These are phyloP conservation scores for Rousettus madagascariensis DNA, from an alignment of 2,797 vertebrate species.

Conservation along the genomic window DNA sequence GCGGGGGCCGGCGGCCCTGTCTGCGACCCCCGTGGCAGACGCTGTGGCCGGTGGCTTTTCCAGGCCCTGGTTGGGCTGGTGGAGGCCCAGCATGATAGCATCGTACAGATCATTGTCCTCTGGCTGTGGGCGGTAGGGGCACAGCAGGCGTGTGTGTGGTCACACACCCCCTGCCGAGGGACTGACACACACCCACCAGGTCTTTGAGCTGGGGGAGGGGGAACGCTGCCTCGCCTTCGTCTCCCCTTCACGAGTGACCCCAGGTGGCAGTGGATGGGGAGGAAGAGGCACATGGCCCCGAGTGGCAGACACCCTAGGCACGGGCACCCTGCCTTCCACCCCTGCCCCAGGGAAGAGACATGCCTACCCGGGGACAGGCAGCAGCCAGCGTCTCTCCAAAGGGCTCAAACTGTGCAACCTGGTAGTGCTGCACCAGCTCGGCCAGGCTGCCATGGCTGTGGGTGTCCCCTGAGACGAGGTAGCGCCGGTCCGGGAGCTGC, in stretches of 20 bases:
- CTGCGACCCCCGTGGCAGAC: accelerated
- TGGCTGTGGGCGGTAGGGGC: slow-evolving; percentile 67
- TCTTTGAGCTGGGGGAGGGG: not conserved
- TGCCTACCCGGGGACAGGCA: slow-evolving; percentile 85
- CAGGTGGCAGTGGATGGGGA: not conserved
- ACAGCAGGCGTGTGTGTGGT: not conserved
- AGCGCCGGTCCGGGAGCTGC: slow-evolving; percentile 85
- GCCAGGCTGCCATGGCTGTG: slow-evolving; percentile 83
- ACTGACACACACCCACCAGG: not conserved
- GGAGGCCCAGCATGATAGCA: slow-evolving; percentile 76
- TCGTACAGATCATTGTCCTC: slow-evolving; percentile 86
- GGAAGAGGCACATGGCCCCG: accelerated
- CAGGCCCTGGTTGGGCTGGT: not conserved
- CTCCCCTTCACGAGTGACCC: not conserved
- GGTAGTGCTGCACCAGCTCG: slow-evolving; percentile 88
- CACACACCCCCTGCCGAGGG: not conserved
- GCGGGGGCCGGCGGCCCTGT: not conserved
- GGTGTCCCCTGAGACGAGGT: slow-evolving; percentile 87
- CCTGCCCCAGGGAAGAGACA: not conserved
- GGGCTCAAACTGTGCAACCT: slow-evolving; percentile 86
- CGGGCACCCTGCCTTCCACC: not conserved
- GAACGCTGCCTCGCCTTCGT: not conserved
- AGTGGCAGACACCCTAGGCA: not conserved
- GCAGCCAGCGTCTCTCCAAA: slow-evolving; percentile 90
- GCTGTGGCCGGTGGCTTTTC: not conserved